Evolutionary conservation across 2,113 vertebrate species (phyloP).

Genomic region (Epinephelus moara): DNA sequence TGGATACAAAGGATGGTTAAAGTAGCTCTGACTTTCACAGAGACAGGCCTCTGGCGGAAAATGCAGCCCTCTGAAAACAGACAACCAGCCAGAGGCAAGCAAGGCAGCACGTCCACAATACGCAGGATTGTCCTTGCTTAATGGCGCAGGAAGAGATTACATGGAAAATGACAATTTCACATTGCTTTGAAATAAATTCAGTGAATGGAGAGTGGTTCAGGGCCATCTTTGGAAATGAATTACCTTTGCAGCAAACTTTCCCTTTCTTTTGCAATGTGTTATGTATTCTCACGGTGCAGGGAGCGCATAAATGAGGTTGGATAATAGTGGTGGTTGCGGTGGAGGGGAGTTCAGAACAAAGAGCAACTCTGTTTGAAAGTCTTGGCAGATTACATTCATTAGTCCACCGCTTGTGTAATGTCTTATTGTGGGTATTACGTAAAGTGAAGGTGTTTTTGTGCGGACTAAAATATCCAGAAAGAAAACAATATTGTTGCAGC

Average conservation of each 20-base stretch:
- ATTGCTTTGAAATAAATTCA: slow-evolving; percentile 33
- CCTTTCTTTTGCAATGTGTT: slow-evolving; percentile 20
- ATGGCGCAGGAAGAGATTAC: slow-evolving; percentile 29
- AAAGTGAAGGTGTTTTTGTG: slow-evolving; percentile 38
- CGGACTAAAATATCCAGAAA: not conserved
- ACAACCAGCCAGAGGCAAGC: slow-evolving; percentile 26
- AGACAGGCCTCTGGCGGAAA: slow-evolving; percentile 24
- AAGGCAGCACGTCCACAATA: slow-evolving; percentile 43
- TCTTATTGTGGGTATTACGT: slow-evolving; percentile 55
- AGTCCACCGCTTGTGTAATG: slow-evolving; percentile 58
- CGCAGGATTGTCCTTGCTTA: slow-evolving; percentile 51
- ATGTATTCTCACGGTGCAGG: slow-evolving; percentile 26
- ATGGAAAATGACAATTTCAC: slow-evolving; percentile 21
- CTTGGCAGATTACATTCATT: slow-evolving; percentile 50
- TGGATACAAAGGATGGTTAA: slow-evolving; percentile 33
- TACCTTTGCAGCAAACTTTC: slow-evolving; percentile 25
- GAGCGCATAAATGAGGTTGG: slow-evolving; percentile 42
- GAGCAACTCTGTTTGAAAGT: slow-evolving; percentile 58
- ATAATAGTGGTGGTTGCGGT: slow-evolving; percentile 34
- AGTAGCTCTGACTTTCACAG: slow-evolving; percentile 22
- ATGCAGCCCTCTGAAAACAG: slow-evolving; percentile 24
- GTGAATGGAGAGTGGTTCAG: slow-evolving; percentile 1
- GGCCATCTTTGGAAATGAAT: slow-evolving; percentile 22
- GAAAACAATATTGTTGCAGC: not conserved
- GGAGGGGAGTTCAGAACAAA: slow-evolving; percentile 54